These are phyloP conservation scores for Pocota personata DNA, from an alignment of 2,888 invertebrate species.

Conservation along the genomic window DNA sequence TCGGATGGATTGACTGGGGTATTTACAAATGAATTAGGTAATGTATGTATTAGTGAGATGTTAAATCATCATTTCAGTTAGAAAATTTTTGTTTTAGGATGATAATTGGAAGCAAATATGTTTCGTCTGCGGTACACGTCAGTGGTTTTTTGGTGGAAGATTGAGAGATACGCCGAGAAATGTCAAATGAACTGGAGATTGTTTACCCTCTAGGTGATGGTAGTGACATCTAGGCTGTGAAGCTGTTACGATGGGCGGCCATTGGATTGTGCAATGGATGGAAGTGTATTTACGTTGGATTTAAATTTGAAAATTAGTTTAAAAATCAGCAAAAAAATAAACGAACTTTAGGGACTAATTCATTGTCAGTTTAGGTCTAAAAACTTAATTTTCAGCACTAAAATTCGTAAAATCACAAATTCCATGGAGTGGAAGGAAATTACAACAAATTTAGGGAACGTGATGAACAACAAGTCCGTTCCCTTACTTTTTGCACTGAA, in stretches of 20 bases:
- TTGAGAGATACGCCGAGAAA: neutral
- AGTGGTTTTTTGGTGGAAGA: constrained; percentile 41
- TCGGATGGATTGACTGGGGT: neutral
- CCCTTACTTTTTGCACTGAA: too few relatives aligned
- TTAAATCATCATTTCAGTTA: constrained; percentile 33
- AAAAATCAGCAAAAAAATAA: too few relatives aligned
- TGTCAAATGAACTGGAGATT: constrained; percentile 17
- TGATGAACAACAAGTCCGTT: too few relatives aligned
- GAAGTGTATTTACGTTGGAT: neutral
- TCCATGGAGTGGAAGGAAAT: too few relatives aligned
- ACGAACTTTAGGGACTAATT: too few relatives aligned
- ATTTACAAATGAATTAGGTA: neutral
- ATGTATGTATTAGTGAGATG: neutral
- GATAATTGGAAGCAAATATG: constrained; percentile 32
- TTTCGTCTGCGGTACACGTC: constrained; percentile 47
- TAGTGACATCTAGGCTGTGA: constrained; percentile 2
- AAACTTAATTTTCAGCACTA: too few relatives aligned
- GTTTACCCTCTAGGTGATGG: constrained; percentile 28
- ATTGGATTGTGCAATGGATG: constrained; percentile 5
- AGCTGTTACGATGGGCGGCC: accelerated
- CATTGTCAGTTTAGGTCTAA: too few relatives aligned
- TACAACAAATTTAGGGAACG: too few relatives aligned
- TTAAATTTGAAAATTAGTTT: constrained; percentile 13
- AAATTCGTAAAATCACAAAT: too few relatives aligned
- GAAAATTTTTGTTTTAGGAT: neutral